phyloP scores from a whole-genome alignment of 2,888 invertebrate genomes.

The Latrodectus hesperus region DNA sequence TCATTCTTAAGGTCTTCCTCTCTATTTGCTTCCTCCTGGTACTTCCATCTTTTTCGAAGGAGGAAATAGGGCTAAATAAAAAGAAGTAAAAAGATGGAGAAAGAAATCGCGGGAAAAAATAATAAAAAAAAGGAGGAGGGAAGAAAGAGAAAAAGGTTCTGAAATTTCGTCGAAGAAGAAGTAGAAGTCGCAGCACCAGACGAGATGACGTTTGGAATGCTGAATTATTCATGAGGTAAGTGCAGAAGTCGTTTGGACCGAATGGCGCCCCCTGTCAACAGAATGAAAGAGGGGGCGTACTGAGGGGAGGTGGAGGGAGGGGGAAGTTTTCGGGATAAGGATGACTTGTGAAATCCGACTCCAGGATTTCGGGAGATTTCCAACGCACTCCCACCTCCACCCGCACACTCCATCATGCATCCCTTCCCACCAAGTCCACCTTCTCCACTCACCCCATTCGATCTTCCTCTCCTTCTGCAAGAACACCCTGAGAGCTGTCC shows the following conservation, averaged over 20 bases:
- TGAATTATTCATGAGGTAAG: slow-evolving; percentile 67
- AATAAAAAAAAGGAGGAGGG: slow-evolving; percentile 15
- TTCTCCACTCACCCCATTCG: not conserved
- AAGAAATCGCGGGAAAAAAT: slow-evolving; percentile 6
- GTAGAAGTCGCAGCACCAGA: slow-evolving; percentile 66
- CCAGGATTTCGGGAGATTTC: slow-evolving; percentile 64
- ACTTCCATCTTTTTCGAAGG: slow-evolving; percentile 16
- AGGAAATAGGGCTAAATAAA: slow-evolving; percentile 60
- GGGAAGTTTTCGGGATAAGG: slow-evolving; percentile 62
- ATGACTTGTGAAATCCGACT: slow-evolving; percentile 69
- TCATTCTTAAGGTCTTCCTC: slow-evolving; percentile 22
- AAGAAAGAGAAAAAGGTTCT: slow-evolving; percentile 54
- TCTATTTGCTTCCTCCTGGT: slow-evolving; percentile 28
- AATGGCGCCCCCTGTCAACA: slow-evolving; percentile 68
- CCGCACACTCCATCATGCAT: not conserved
- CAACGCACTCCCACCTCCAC: not conserved
- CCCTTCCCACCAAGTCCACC: not conserved
- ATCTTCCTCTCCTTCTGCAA: not conserved
- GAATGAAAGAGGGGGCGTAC: slow-evolving; percentile 47
- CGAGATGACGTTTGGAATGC: slow-evolving; percentile 67
- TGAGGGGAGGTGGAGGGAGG: slow-evolving; percentile 21
- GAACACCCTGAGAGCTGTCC: not conserved
- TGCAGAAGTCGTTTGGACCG: slow-evolving; percentile 68
- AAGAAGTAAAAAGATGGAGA: not conserved
- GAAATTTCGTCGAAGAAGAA: slow-evolving; percentile 67